Percentiles rank a stretch among this genome's conserved stretches.
Conservation (phyloP, 2,888 invertebrate species). For the Nemoura dubitans region DNA sequence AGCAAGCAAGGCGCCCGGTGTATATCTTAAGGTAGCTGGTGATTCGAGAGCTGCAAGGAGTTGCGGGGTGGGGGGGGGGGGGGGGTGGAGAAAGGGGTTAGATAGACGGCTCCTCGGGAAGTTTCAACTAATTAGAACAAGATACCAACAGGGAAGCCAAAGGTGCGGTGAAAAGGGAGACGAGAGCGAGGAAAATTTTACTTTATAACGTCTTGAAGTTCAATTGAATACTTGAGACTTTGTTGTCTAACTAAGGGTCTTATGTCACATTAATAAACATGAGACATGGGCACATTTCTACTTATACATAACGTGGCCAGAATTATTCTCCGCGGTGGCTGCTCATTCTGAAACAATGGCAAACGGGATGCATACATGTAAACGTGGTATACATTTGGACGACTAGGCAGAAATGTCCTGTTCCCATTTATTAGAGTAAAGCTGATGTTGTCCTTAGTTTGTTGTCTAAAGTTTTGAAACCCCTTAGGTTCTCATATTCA, state of each 20-base stretch:
- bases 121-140: conserved; percentile 50
- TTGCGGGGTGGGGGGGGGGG: conserved; percentile 25
- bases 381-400: neutral
- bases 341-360: neutral
- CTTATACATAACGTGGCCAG: neutral
- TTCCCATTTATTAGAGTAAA: no score
- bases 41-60: neutral
- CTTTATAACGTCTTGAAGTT: conserved; percentile 43
- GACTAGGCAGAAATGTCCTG: no score
- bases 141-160: conserved; percentile 46
- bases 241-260: conserved; percentile 22
- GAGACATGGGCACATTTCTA: conserved; percentile 9
- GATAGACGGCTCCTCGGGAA: conserved; percentile 46
- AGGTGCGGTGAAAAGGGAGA: conserved; percentile 47
- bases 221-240: conserved; percentile 42
- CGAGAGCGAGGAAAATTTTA: conserved; percentile 40
- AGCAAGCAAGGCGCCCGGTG: conserved; percentile 46
- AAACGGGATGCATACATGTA: neutral
- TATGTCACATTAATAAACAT: conserved; percentile 33
- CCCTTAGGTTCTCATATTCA: no score
- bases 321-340: neutral
- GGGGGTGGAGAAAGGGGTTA: conserved; percentile 40
- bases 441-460: no score
- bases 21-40: conserved; percentile 30
- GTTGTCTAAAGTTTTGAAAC: no score